Evolutionary conservation across 2,888 invertebrate species (phyloP).

Genomic region (Oligia strigilis): DNA sequence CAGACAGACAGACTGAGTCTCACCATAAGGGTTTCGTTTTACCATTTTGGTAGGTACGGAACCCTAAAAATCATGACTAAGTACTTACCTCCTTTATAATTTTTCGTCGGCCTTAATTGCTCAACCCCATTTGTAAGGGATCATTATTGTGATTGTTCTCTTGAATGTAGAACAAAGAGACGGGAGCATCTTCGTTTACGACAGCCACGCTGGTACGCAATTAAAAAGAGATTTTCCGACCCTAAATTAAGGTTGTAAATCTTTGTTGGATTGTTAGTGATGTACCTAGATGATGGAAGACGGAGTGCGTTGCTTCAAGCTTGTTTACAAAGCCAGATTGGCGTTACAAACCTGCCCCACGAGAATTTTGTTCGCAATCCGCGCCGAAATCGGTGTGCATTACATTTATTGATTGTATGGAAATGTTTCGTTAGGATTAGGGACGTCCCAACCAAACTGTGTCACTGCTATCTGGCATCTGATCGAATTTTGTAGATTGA

Average conservation of each 20-base stretch:
- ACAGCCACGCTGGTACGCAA: constrained; percentile 54
- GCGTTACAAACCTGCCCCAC: constrained; percentile 23
- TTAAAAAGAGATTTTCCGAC: constrained; percentile 68
- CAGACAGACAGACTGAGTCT: no score
- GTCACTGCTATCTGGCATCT: neutral
- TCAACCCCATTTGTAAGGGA: constrained; percentile 54
- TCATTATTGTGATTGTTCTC: constrained; percentile 54
- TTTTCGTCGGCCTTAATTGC: constrained; percentile 36
- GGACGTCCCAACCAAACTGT: neutral
- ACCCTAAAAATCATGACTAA: constrained; percentile 10
- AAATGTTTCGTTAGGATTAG: constrained; percentile 15
- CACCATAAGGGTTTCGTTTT: no score
- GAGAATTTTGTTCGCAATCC: constrained; percentile 28
- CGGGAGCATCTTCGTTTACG: constrained; percentile 52
- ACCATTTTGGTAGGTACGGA: no score
- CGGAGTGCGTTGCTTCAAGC: neutral
- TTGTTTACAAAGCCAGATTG: constrained; percentile 37
- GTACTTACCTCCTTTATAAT: constrained; percentile 15
- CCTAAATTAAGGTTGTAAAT: constrained; percentile 62
- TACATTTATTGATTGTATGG: constrained; percentile 40
- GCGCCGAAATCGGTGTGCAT: constrained; percentile 24
- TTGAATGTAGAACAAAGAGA: constrained; percentile 47
- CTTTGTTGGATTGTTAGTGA: constrained; percentile 39
- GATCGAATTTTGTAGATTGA: neutral
- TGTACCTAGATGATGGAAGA: constrained; percentile 13